phyloP scores from a whole-genome alignment of 2,888 invertebrate genomes.

The Lamproptera curius region DNA sequence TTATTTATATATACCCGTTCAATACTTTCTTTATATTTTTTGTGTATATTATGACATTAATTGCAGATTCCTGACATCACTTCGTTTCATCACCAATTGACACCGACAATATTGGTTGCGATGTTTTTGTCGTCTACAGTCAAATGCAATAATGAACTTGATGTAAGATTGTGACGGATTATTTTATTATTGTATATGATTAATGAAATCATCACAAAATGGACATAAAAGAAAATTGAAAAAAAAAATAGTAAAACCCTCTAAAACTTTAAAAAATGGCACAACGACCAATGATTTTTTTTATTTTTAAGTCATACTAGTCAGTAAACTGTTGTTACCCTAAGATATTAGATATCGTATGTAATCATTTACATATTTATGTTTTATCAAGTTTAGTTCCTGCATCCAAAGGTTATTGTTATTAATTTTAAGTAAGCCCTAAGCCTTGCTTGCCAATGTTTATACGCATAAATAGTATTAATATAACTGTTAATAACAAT shows the following conservation, averaged over 20 bases:
- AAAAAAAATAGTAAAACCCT: slow-evolving; percentile 65
- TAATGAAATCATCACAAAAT: slow-evolving; percentile 30
- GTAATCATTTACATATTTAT: slow-evolving; percentile 21
- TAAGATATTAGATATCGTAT: slow-evolving; percentile 20
- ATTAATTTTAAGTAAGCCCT: neutral
- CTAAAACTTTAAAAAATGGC: too few relatives aligned
- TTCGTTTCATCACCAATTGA: slow-evolving; percentile 54
- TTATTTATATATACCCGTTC: too few relatives aligned
- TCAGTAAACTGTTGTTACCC: slow-evolving; percentile 38
- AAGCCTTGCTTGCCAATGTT: slow-evolving; percentile 5
- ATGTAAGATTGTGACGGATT: slow-evolving; percentile 3
- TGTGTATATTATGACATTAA: too few relatives aligned
- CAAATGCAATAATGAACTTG: slow-evolving; percentile 18
- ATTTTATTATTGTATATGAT: slow-evolving; percentile 25
- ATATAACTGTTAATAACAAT: slow-evolving; percentile 3
- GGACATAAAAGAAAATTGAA: slow-evolving; percentile 64
- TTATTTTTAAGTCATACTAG: slow-evolving; percentile 62
- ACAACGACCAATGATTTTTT: slow-evolving; percentile 76
- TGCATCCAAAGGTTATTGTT: slow-evolving; percentile 23
- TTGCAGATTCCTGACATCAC: slow-evolving; percentile 43
- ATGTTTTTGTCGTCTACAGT: slow-evolving; percentile 35
- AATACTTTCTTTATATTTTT: too few relatives aligned
- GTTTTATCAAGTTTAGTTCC: slow-evolving; percentile 23
- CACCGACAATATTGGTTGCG: slow-evolving; percentile 68
- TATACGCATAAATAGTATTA: slow-evolving; percentile 13